Percentiles rank a stretch among this genome's conserved stretches.
Evolutionary conservation across 2,888 invertebrate species (phyloP).

Genomic region (Hirtodrosophila confusa): DNA sequence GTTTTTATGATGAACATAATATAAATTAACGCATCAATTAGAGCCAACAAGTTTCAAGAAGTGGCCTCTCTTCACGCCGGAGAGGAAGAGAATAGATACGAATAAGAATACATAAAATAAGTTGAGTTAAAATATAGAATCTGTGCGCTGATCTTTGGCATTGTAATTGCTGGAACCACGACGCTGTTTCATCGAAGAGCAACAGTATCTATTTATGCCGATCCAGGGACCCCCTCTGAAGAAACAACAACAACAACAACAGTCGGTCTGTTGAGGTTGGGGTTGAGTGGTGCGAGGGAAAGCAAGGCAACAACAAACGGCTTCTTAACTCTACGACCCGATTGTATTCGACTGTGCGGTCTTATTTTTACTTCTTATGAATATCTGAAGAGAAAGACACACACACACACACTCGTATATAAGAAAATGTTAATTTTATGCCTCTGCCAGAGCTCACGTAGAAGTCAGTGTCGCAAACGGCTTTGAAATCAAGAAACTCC

Average conservation of each 20-base stretch:
- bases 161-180: constrained; percentile 35
- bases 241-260: constrained; percentile 27
- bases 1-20: too few relatives aligned
- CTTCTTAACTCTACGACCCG: constrained; percentile 29
- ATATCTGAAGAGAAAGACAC: constrained; percentile 28
- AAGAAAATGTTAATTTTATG: constrained; percentile 59
- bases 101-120: constrained; percentile 9
- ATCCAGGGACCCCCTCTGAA: constrained; percentile 64
- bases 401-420: constrained; percentile 4
- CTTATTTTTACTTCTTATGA: constrained; percentile 45
- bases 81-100: neutral
- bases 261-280: constrained; percentile 1
- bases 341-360: constrained; percentile 25
- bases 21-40: constrained; percentile 61
- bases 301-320: constrained; percentile 21
- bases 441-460: constrained; percentile 43
- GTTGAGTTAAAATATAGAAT: constrained; percentile 41
- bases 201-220: constrained; percentile 55
- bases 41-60: constrained; percentile 40
- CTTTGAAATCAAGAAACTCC: constrained; percentile 27
- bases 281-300: constrained; percentile 23
- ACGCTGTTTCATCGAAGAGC: constrained; percentile 30
- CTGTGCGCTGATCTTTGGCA: constrained; percentile 46
- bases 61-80: neutral
- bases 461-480: constrained; percentile 30